These are phyloP conservation scores for Ennomos quercinarius DNA, from an alignment of 2,888 invertebrate species.

Conservation along the genomic window DNA sequence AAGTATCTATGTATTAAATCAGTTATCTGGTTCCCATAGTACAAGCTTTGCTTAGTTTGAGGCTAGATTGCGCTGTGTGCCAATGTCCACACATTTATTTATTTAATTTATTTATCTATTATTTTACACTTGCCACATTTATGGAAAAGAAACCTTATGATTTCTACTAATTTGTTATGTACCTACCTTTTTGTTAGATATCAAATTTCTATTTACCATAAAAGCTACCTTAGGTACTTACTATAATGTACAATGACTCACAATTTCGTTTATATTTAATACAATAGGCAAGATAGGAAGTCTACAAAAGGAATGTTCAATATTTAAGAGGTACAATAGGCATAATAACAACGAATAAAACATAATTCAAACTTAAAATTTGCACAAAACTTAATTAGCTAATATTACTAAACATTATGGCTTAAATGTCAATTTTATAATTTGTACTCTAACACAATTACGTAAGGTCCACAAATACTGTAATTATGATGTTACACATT, in stretches of 20 bases:
- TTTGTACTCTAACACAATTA: constrained; percentile 28
- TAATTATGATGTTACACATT: constrained; percentile 29
- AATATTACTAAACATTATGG: neutral
- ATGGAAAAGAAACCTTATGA: constrained; percentile 10
- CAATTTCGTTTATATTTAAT: constrained; percentile 9
- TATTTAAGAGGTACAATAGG: neutral
- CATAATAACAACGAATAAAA: neutral
- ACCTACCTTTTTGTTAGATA: neutral
- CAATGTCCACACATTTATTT: too few relatives aligned
- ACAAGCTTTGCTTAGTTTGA: too few relatives aligned
- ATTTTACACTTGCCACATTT: neutral
- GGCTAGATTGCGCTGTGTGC: too few relatives aligned
- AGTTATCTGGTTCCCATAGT: too few relatives aligned
- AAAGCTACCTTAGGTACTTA: neutral
- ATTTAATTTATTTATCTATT: too few relatives aligned
- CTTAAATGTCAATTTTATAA: neutral
- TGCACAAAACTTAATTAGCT: neutral
- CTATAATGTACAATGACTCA: constrained; percentile 16
- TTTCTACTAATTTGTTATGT: neutral
- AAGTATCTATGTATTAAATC: too few relatives aligned
- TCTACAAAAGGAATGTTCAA: constrained; percentile 13
- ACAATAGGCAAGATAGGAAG: neutral
- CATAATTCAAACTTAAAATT: neutral
- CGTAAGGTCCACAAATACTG: constrained; percentile 37
- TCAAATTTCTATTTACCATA: constrained; percentile 2